A percentile compares a stretch with the other conserved stretches of the same genome.
phyloP scores from a whole-genome alignment of 2,797 vertebrate genomes.

The Channallabes apus region DNA sequence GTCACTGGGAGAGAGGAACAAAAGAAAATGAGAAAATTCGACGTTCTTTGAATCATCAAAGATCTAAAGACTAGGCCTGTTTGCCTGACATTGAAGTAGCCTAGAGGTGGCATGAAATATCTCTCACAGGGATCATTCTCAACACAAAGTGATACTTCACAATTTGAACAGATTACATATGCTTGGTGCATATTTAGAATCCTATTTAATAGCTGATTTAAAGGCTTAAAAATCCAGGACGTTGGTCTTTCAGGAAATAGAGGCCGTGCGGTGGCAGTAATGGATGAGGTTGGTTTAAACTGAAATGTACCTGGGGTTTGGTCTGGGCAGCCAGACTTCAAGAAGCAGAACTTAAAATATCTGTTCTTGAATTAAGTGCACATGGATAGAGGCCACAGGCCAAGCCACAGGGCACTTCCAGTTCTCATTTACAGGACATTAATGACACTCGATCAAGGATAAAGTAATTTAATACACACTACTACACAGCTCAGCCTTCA shows the following conservation, averaged over 20 bases:
- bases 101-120: conserved; percentile 36
- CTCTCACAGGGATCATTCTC: conserved; percentile 43
- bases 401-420: conserved; percentile 76
- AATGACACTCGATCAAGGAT: conserved; percentile 86
- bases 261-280: conserved; percentile 24
- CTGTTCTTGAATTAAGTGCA: conserved; percentile 85
- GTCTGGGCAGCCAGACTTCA: conserved; percentile 54
- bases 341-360: conserved; percentile 80
- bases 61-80: conserved; percentile 25
- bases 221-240: conserved; percentile 13
- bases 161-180: conserved; percentile 10
- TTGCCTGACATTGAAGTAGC: conserved; percentile 38
- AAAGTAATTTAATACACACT: conserved; percentile 87
- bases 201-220: conserved; percentile 1
- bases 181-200: not conserved
- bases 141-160: conserved; percentile 28
- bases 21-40: conserved; percentile 44
- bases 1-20: conserved; percentile 58
- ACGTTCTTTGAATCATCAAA: conserved; percentile 33
- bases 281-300: conserved; percentile 52
- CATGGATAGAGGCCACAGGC: conserved; percentile 69
- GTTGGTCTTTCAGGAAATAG: conserved; percentile 17
- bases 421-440: conserved; percentile 85
- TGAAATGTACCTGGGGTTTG: conserved; percentile 70
- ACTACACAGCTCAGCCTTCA: conserved; percentile 79